Percentiles rank a stretch among this genome's conserved stretches.
Evolutionary conservation across 2,797 vertebrate genomes (phyloP).

Genomic region (Argya squamiceps): DNA sequence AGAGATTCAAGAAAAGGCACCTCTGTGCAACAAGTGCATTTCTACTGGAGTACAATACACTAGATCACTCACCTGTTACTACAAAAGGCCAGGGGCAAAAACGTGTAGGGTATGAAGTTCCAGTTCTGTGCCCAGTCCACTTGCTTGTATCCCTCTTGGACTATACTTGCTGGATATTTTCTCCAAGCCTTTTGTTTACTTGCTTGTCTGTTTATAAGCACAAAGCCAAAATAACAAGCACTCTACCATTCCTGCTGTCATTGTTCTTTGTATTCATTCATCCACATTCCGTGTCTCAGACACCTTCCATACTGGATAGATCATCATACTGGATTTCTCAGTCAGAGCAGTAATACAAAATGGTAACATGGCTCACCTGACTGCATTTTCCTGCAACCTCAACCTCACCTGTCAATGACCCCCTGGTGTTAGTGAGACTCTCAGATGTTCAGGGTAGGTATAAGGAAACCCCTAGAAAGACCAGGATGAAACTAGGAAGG

Average conservation of each 20-base stretch:
- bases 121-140: background rate
- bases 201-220: slow-evolving; percentile 51
- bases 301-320: slow-evolving; percentile 58
- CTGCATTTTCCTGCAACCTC: background rate
- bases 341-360: background rate
- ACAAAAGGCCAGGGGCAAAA: background rate
- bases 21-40: background rate
- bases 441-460: background rate
- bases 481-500: slow-evolving; percentile 27
- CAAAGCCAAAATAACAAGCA: background rate
- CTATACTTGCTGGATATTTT: slow-evolving; percentile 8
- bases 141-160: slow-evolving; percentile 5
- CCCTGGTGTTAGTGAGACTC: background rate
- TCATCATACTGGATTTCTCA: slow-evolving; percentile 66
- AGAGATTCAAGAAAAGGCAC: background rate
- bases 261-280: slow-evolving; percentile 58
- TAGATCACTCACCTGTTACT: background rate
- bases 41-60: background rate
- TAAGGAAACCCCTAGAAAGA: background rate
- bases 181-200: slow-evolving; percentile 2
- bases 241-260: slow-evolving; percentile 43
- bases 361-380: background rate
- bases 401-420: background rate
- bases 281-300: slow-evolving; percentile 39
- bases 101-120: background rate